Evolutionary conservation across 2,888 invertebrate species (phyloP).

Genomic region (Julus scanicus): DNA sequence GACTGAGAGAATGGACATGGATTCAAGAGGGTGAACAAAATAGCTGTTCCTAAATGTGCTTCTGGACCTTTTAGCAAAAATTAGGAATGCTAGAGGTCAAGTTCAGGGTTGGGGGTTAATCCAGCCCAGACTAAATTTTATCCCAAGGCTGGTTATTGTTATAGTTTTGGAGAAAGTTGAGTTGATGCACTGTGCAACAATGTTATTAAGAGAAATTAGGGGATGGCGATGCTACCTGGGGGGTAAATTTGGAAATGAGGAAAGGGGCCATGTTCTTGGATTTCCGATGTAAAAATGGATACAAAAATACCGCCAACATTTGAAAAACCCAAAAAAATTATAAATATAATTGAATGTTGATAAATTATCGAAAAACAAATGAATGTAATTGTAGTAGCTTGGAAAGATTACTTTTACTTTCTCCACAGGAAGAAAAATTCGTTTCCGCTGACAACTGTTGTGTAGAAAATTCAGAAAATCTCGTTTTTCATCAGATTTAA

Average conservation of each 20-base stretch:
- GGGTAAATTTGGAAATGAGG: background rate
- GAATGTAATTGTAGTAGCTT: no score
- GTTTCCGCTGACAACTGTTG: background rate
- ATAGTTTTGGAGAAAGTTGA: background rate
- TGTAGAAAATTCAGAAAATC: background rate
- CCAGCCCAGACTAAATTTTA: background rate
- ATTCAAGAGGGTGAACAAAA: background rate
- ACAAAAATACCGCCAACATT: no score
- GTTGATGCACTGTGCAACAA: background rate
- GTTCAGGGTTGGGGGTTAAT: background rate
- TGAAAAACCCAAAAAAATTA: no score
- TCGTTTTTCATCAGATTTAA: background rate
- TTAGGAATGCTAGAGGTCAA: background rate
- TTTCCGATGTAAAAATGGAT: no score
- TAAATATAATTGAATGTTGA: no score
- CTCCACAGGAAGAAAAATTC: background rate
- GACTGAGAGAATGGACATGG: background rate
- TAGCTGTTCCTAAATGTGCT: background rate
- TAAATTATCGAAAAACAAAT: no score
- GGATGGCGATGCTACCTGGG: background rate
- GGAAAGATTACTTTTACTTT: no score
- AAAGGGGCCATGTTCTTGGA: background rate
- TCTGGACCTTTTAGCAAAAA: background rate
- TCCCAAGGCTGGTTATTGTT: background rate
- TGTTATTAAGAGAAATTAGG: background rate